phyloP scores from a whole-genome alignment of 2,888 invertebrate genomes.

The Congeria kusceri region DNA sequence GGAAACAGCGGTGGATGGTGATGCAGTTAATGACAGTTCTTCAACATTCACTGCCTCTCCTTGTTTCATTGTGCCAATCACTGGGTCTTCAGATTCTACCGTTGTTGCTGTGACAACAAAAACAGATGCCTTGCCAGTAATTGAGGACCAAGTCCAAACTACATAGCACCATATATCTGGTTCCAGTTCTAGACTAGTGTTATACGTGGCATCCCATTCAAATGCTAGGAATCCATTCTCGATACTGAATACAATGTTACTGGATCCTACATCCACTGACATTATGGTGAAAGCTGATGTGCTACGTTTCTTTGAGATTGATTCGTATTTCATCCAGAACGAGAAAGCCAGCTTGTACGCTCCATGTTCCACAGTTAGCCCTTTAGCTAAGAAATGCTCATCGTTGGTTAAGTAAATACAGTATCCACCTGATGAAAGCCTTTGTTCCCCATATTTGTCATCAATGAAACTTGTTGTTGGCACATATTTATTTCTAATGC shows the following conservation, averaged over 20 bases:
- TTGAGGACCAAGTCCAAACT: constrained; percentile 45
- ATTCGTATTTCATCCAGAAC: constrained; percentile 34
- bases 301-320: constrained; percentile 27
- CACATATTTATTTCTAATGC: constrained; percentile 46
- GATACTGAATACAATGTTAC: constrained; percentile 29
- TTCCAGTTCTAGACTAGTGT: constrained; percentile 31
- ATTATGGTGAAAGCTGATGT: constrained; percentile 23
- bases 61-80: constrained; percentile 6
- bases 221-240: constrained; percentile 39
- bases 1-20: constrained; percentile 34
- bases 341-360: constrained; percentile 18
- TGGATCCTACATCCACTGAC: constrained; percentile 31
- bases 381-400: constrained; percentile 15
- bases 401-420: constrained; percentile 45
- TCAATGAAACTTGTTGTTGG: constrained; percentile 26
- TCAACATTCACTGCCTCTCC: constrained; percentile 26
- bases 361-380: constrained; percentile 23
- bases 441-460: constrained; percentile 42
- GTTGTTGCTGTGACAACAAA: constrained; percentile 42
- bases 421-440: constrained; percentile 65
- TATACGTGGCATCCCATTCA: constrained; percentile 39
- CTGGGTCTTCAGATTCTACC: constrained; percentile 6
- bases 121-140: constrained; percentile 28
- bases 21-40: constrained; percentile 23
- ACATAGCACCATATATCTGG: constrained; percentile 51